Percentiles rank a stretch among this genome's conserved stretches.
Evolutionary conservation across 2,888 invertebrate genomes (phyloP).

Genomic region (Hymenopus coronatus): DNA sequence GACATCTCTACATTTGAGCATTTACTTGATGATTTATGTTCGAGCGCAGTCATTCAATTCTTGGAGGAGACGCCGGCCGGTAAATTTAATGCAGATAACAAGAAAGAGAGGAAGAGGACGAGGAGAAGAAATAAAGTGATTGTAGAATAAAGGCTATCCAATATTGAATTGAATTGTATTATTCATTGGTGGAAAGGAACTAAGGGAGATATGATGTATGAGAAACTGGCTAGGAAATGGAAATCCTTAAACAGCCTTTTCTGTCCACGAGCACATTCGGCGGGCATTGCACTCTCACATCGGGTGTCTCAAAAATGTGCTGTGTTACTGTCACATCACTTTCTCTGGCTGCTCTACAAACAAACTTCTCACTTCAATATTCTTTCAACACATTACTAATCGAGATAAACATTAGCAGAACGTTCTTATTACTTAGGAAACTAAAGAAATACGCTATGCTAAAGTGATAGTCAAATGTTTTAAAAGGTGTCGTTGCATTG

Average conservation of each 20-base stretch:
- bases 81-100: not conserved
- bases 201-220: not conserved
- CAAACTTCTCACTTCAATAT: too few relatives aligned
- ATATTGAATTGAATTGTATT: constrained; percentile 14
- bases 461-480: too few relatives aligned
- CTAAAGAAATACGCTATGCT: too few relatives aligned
- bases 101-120: not conserved
- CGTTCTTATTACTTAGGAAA: too few relatives aligned
- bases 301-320: too few relatives aligned
- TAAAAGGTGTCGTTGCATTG: too few relatives aligned
- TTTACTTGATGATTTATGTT: not conserved
- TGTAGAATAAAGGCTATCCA: not conserved
- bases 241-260: not conserved
- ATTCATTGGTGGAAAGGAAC: not conserved
- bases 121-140: not conserved
- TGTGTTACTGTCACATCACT: too few relatives aligned
- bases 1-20: not conserved
- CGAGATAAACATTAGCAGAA: too few relatives aligned
- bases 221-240: not conserved
- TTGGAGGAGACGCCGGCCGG: too few relatives aligned
- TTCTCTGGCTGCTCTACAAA: too few relatives aligned
- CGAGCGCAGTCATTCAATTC: too few relatives aligned
- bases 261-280: not conserved
- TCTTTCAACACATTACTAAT: too few relatives aligned
- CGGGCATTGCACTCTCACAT: not conserved